These are phyloP conservation scores for Grapholita molesta DNA, from an alignment of 1,140 invertebrate genomes.

Conservation along the genomic window DNA sequence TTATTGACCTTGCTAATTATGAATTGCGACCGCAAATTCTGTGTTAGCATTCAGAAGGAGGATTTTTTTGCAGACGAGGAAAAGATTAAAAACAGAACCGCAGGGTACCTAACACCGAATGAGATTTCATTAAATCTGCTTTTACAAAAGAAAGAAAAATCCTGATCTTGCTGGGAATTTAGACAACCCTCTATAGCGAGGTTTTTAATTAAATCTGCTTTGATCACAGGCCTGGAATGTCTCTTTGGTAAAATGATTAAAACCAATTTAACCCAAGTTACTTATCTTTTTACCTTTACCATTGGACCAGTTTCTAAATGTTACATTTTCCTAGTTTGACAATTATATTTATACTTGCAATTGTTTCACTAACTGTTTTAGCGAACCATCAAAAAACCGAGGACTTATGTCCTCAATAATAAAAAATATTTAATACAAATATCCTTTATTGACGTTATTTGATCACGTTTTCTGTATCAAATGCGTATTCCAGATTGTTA, in stretches of 20 bases:
- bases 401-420: too few relatives aligned
- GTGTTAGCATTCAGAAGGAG: slow-evolving; percentile 3
- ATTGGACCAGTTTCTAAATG: slow-evolving; percentile 21
- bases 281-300: slow-evolving; percentile 34
- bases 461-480: slow-evolving; percentile 8
- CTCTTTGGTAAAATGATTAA: slow-evolving; percentile 57
- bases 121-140: slow-evolving; percentile 58
- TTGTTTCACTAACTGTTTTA: too few relatives aligned
- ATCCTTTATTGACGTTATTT: not conserved
- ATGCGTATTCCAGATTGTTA: slow-evolving; percentile 34
- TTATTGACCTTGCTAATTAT: not conserved
- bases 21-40: not conserved
- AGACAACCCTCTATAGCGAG: slow-evolving; percentile 61
- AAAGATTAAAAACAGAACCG: slow-evolving; percentile 17
- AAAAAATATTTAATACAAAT: too few relatives aligned
- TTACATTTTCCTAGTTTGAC: not conserved
- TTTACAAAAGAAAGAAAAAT: slow-evolving; percentile 52
- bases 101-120: slow-evolving; percentile 37
- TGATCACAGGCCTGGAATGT: slow-evolving; percentile 65
- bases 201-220: slow-evolving; percentile 70
- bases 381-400: too few relatives aligned
- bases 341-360: not conserved
- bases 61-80: slow-evolving; percentile 1
- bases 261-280: slow-evolving; percentile 54
- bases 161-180: slow-evolving; percentile 56